These are phyloP conservation scores for Anoplopoma fimbria DNA, from an alignment of 2,113 vertebrate genomes.

Conservation along the genomic window DNA sequence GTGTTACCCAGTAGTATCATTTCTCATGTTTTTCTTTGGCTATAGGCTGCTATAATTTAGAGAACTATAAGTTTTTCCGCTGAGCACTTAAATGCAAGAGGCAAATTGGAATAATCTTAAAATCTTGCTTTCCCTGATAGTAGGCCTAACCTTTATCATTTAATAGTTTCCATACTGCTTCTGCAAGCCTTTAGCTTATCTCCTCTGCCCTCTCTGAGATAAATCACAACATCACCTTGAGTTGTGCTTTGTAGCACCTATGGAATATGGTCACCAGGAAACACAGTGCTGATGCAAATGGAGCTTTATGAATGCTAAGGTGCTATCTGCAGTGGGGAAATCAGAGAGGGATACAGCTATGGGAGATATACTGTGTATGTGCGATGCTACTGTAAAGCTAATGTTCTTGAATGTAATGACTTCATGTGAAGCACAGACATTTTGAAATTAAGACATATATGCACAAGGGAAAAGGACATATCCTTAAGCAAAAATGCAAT, in stretches of 20 bases:
- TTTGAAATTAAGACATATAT: too few species aligned
- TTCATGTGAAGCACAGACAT: too few species aligned
- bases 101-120: constrained; percentile 1
- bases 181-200: constrained; percentile 16
- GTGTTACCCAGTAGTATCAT: too few species aligned
- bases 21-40: too few species aligned
- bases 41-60: not conserved
- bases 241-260: constrained; percentile 1
- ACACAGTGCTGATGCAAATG: not conserved
- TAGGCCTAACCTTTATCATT: constrained; percentile 35
- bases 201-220: not conserved
- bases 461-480: too few species aligned
- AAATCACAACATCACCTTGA: not conserved
- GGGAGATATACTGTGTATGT: too few species aligned
- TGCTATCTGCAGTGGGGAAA: not conserved
- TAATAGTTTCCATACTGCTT: constrained; percentile 39
- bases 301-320: not conserved
- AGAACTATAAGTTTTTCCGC: constrained; percentile 3
- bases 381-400: too few species aligned
- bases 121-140: constrained; percentile 4
- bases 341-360: too few species aligned
- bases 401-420: too few species aligned
- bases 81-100: constrained; percentile 30
- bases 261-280: constrained; percentile 6
- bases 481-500: too few species aligned